Percentiles rank a stretch among this genome's conserved stretches.
Conservation (phyloP, 1,140 invertebrate genomes). For the Drosophila jambulina region DNA sequence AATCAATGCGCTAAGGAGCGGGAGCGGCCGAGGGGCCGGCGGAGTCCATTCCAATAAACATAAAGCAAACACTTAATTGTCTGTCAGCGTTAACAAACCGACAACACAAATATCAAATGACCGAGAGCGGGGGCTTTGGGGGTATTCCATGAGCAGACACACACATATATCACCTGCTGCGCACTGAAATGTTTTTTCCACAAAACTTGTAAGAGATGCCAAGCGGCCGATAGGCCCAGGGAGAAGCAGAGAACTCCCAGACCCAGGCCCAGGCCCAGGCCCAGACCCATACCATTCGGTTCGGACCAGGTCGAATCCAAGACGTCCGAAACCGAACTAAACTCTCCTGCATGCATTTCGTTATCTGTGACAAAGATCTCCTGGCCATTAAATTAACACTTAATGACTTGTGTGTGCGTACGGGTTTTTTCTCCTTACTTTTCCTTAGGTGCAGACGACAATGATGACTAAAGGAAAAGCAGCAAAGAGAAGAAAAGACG, state of each 20-base stretch:
- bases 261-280: not conserved
- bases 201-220: constrained; percentile 82
- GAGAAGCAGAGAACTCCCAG: constrained; percentile 44
- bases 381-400: constrained; percentile 83
- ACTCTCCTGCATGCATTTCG: constrained; percentile 72
- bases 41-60: constrained; percentile 82
- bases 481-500: constrained; percentile 40
- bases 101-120: constrained; percentile 83
- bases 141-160: constrained; percentile 64
- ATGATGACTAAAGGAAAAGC: constrained; percentile 58
- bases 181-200: constrained; percentile 79
- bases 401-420: constrained; percentile 77
- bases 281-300: not conserved
- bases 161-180: constrained; percentile 82
- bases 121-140: constrained; percentile 52
- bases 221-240: constrained; percentile 55
- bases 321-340: constrained; percentile 33
- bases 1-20: constrained; percentile 75
- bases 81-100: constrained; percentile 82
- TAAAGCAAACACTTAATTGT: constrained; percentile 83
- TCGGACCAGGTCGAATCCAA: constrained; percentile 17
- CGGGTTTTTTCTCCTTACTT: constrained; percentile 11
- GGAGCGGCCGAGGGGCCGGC: not conserved
- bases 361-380: constrained; percentile 83
- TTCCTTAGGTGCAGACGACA: constrained; percentile 64